A percentile compares a stretch with the other conserved stretches of the same genome.
Evolutionary conservation across 2,113 vertebrate species (phyloP).

Genomic region (Hyperoodon ampullatus): DNA sequence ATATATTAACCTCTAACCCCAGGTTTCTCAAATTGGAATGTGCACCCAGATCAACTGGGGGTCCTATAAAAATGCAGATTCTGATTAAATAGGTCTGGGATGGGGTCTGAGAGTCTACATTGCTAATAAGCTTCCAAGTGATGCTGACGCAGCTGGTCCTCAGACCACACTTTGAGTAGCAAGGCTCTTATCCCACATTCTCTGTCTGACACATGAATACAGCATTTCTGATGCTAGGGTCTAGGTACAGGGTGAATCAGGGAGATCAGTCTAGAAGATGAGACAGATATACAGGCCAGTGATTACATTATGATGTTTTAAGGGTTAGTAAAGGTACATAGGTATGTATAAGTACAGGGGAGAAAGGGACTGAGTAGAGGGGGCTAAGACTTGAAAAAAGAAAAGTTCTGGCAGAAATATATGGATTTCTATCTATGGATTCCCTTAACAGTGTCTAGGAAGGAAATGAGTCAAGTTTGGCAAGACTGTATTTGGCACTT

Average conservation of each 20-base stretch:
- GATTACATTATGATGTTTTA: not conserved
- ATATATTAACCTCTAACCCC: not conserved
- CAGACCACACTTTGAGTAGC: not conserved
- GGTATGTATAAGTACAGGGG: not conserved
- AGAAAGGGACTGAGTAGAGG: not conserved
- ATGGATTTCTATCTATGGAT: not conserved
- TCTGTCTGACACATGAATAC: not conserved
- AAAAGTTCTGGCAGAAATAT: not conserved
- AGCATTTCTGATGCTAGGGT: rapidly evolving
- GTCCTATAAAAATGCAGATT: not conserved
- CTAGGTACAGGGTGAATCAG: not conserved
- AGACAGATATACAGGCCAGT: not conserved
- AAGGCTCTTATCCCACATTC: not conserved
- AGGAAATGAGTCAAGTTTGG: not conserved
- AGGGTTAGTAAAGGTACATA: not conserved
- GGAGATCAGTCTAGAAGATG: not conserved
- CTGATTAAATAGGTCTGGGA: not conserved
- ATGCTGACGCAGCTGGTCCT: not conserved
- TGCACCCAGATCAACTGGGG: not conserved
- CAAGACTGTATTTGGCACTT: not conserved
- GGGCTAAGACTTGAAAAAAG: too few species aligned
- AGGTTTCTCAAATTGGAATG: not conserved
- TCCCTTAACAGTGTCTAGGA: not conserved
- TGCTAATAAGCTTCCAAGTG: not conserved
- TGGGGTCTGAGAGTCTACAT: not conserved